phyloP scores from a whole-genome alignment of 2,113 vertebrate species.

The Illadopsis cleaveri region DNA sequence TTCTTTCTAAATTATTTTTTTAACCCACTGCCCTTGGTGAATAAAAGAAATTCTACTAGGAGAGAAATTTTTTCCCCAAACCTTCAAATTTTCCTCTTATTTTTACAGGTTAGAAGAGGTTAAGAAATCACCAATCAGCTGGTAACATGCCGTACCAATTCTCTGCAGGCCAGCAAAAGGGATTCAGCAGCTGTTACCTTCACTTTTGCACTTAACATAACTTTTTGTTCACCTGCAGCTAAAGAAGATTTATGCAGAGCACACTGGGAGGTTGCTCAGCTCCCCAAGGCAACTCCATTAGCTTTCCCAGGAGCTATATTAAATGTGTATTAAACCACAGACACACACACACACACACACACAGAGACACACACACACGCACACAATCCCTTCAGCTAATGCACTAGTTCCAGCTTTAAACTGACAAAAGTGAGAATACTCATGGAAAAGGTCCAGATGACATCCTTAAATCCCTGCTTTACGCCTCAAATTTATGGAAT shows the following conservation, averaged over 20 bases:
- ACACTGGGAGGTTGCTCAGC: constrained; percentile 66
- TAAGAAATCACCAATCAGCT: constrained; percentile 66
- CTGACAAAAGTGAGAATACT: background rate
- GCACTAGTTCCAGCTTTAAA: constrained; percentile 9
- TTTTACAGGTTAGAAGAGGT: constrained; percentile 63
- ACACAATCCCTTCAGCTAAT: constrained; percentile 15
- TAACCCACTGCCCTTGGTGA: constrained; percentile 49
- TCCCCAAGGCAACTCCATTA: constrained; percentile 73
- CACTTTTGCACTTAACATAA: constrained; percentile 73
- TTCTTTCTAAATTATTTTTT: constrained; percentile 66
- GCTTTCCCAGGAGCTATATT: constrained; percentile 70
- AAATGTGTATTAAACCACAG: constrained; percentile 61
- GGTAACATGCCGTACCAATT: constrained; percentile 43
- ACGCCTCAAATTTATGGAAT: background rate
- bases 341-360: background rate
- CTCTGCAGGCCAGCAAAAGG: constrained; percentile 68
- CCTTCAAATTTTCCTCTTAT: constrained; percentile 38
- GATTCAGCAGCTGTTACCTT: constrained; percentile 75
- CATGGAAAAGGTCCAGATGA: background rate
- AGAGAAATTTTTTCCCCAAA: constrained; percentile 4
- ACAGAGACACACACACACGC: background rate
- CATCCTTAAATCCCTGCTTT: background rate
- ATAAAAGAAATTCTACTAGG: constrained; percentile 34
- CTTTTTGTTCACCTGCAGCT: constrained; percentile 76
- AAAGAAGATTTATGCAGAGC: constrained; percentile 70